Evolutionary conservation across 1,140 invertebrate genomes (phyloP).

Genomic region (Zaprionus vittiger): DNA sequence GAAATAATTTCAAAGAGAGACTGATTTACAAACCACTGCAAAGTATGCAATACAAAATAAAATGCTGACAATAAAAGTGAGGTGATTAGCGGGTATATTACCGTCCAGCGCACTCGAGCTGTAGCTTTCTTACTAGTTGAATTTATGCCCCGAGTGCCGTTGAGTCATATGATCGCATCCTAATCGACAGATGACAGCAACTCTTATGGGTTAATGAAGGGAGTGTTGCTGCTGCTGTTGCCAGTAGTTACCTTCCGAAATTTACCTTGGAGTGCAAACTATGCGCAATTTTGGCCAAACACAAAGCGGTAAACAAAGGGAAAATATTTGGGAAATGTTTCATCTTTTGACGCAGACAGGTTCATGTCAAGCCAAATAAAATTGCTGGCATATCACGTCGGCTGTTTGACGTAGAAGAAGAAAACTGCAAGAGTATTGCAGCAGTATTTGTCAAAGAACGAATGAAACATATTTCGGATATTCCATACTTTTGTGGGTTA

Average conservation of each 20-base stretch:
- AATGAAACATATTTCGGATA: not conserved
- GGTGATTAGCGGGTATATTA: too few relatives aligned
- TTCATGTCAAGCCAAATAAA: too few relatives aligned
- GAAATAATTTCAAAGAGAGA: too few relatives aligned
- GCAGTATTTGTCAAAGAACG: too few relatives aligned
- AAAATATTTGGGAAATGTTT: not conserved
- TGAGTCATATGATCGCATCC: not conserved
- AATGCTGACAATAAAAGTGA: too few relatives aligned
- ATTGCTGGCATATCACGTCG: too few relatives aligned
- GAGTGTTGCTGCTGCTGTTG: not conserved
- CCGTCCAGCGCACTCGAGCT: too few relatives aligned
- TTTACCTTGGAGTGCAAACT: not conserved
- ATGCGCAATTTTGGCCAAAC: not conserved
- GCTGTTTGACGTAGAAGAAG: too few relatives aligned
- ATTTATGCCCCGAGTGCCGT: not conserved
- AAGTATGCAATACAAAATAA: too few relatives aligned
- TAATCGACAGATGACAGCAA: not conserved
- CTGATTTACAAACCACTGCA: too few relatives aligned
- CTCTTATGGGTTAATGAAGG: not conserved
- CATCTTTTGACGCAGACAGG: not conserved
- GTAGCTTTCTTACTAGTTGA: not conserved
- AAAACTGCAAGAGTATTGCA: too few relatives aligned
- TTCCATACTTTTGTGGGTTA: too few relatives aligned
- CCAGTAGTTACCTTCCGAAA: not conserved
- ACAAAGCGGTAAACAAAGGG: not conserved